Base-by-base conservation (phyloP, 2,113 vertebrate species). In the Alectura lathami region DNA sequence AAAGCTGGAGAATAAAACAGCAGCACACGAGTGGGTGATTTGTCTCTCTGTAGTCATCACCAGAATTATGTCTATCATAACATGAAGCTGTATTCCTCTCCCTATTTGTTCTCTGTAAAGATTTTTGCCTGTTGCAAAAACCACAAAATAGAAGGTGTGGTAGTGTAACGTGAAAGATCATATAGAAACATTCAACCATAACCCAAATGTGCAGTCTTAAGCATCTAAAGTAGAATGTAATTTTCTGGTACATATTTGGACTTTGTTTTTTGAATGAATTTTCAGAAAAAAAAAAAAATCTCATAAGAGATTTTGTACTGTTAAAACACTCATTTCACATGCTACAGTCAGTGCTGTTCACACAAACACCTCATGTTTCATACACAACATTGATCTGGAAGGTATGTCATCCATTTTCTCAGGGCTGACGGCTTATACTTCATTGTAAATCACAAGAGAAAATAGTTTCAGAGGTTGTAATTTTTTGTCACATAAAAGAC, bases 401-500 rank as follows among this genome's bases (percentile, higher is more conserved):
- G 40, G 30, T 11, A 57, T 17, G 45, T 38, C 38, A 83, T 90
- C 60, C 51, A 72, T 86, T 90, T 93, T 76, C 17, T 17, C 75
- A 83, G 20, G 47, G 13, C 54, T 88, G 74, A 45, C 59, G 66
- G 14, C 34, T 79, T 69, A 66, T 30, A 57, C 42, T 78, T 92
- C 75, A 73, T 38, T 77, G 11, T 73, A 93, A 96, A 88, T 95
- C 91, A 96, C 67, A 15, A 93, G 26, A 78, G 83, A 92, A 97
- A 95, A 73, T 3, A 45, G 66, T 38, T 79, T 80, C 69, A 68
- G 38, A 92, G 53, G 53, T 92, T 98, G 92, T 70, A 94, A 92
- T 83, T 96, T 96, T 95, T 97, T 83, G 74, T 94, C 85, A 93
- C 95, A 94, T 83, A 92, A 96, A 97, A 97, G 96, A 96, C 20